Conservation (phyloP, 1,140 invertebrate genomes). For the Calliphora vicina region DNA sequence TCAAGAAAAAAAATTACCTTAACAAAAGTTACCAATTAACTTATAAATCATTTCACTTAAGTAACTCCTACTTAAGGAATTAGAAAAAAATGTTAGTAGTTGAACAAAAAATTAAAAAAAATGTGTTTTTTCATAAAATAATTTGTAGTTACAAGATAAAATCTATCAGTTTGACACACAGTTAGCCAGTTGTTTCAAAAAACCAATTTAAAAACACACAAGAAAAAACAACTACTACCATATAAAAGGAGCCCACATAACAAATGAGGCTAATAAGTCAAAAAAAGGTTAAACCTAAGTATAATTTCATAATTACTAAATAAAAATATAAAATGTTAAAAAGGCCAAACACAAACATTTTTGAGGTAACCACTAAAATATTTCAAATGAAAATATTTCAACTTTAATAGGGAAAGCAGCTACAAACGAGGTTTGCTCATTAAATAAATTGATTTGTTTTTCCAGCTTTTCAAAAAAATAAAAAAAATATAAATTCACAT, state of each 20-base stretch:
- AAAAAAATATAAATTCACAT: too few species aligned
- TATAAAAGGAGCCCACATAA: not conserved
- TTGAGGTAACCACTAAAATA: not conserved
- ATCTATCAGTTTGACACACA: not conserved
- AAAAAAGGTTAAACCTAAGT: slow-evolving; percentile 33
- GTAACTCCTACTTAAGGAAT: not conserved
- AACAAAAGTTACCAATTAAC: not conserved
- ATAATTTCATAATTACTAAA: slow-evolving; percentile 37
- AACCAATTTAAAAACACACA: not conserved
- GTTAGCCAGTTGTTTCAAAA: not conserved
- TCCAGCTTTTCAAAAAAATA: not conserved
- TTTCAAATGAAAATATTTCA: not conserved
- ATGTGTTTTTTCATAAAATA: not conserved
- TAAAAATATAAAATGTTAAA: not conserved
- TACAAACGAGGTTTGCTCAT: not conserved
- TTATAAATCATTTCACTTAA: not conserved
- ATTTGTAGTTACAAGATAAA: not conserved
- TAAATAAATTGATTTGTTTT: slow-evolving; percentile 31
- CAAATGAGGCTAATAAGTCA: slow-evolving; percentile 37
- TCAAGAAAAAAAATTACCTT: not conserved
- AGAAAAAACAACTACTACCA: not conserved
- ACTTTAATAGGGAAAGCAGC: not conserved
- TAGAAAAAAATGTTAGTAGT: not conserved
- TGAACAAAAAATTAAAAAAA: not conserved
- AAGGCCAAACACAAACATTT: not conserved